These are phyloP conservation scores for Sinosuthora webbiana DNA, from an alignment of 2,113 vertebrate species.

Conservation along the genomic window DNA sequence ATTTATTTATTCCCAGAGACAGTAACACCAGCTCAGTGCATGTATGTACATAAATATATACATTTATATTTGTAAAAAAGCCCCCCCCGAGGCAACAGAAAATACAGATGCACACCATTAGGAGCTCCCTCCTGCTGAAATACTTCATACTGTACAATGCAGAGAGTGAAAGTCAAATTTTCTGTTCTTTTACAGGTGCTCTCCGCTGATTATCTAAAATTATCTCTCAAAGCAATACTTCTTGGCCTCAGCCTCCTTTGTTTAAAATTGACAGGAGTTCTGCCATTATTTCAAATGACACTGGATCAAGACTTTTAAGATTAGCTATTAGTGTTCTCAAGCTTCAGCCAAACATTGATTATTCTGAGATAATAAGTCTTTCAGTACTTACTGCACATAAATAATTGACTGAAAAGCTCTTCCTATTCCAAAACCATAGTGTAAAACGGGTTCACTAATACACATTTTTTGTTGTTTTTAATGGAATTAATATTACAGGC, in stretches of 20 bases:
- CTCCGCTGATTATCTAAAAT: background rate
- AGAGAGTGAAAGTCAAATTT: background rate
- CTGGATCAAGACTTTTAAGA: slow-evolving; percentile 25
- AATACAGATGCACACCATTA: background rate
- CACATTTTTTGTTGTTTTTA: background rate
- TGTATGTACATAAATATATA: background rate
- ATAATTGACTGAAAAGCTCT: slow-evolving; percentile 52
- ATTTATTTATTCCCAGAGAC: background rate
- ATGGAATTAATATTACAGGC: background rate
- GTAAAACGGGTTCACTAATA: background rate
- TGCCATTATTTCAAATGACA: slow-evolving; percentile 37
- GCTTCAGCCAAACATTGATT: slow-evolving; percentile 57
- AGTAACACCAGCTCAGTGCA: background rate
- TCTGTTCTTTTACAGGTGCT: background rate
- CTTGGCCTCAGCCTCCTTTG: background rate
- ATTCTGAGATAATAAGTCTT: slow-evolving; percentile 43
- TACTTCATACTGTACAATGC: accelerated
- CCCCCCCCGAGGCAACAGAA: background rate
- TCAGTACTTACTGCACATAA: slow-evolving; percentile 41
- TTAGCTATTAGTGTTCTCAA: slow-evolving; percentile 20
- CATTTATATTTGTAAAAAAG: background rate
- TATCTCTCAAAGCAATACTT: background rate
- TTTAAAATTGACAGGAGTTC: slow-evolving; percentile 22
- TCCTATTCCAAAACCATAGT: background rate
- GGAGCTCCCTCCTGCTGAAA: background rate